Evolutionary conservation across 2,888 invertebrate species (phyloP), one percentile per base, ranked within the genome.

Genomic region (Dryobota labecula): DNA sequence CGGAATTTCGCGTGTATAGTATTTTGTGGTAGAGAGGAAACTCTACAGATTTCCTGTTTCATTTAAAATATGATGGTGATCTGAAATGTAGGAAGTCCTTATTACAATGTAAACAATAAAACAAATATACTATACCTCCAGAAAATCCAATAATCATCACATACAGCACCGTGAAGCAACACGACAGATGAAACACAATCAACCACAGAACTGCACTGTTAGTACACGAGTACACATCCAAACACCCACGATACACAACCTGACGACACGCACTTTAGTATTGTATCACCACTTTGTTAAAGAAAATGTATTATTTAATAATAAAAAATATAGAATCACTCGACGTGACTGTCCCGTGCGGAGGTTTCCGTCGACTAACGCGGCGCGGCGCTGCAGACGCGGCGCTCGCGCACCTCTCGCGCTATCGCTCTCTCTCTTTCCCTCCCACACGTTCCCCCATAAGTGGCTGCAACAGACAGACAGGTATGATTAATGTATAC

Each of bases 331-430:
- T 11, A 58, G 20, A 51, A 60, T 51, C 65, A 73, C 64, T 60
- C 57, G 64, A 84, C 85, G 86, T 86, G 84, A 76, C 89, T 79
- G 65, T 53, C 73, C 61, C 72, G 49, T 69, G 24, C 51, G 58
- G 82, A 72, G 78, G 89, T 81, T 91, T 88, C 74, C 82, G 73
- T 41, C 71, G 78, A 93, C 92, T 93, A 89, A 88, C 90, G 90
- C 90, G 75, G 58, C 75, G 88, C 82, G 88, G 88, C 87, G 87
- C 88, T 82, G 85, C 83, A 27, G 64, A 64, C 70, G 62, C 61
- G 67, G 66, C 73, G 84, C 83, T 84, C 80, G 73, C 82, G 81
- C 87, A 84, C 83, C 87, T 82, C 82, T 81, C 79, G 76, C 71
- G 36, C 64, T 75, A 57, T 70, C 2, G 33, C 54, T 8, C 49